Conservation (phyloP, 2,113 vertebrate species). For the Phrynosoma blainvillii region DNA sequence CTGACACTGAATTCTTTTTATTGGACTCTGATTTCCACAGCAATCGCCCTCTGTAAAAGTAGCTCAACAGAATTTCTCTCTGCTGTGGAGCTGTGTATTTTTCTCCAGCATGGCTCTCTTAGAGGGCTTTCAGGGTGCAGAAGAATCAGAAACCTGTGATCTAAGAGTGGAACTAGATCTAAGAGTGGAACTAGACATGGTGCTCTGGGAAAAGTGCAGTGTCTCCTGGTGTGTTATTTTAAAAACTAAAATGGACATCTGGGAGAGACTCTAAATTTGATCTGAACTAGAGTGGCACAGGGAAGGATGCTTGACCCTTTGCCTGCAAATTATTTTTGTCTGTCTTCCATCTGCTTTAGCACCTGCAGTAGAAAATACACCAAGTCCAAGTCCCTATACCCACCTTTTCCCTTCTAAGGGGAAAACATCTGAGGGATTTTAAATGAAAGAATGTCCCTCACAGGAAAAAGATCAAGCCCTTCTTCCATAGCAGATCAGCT, state of each 20-base stretch:
- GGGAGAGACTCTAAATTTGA: no score
- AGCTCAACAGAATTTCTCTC: not conserved
- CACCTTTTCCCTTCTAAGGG: no score
- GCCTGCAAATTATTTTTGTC: not conserved
- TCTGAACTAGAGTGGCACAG: not conserved
- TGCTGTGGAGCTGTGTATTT: not conserved
- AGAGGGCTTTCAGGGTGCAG: not conserved
- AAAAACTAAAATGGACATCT: not conserved
- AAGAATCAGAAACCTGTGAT: not conserved
- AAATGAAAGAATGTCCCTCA: not conserved
- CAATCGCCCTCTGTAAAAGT: constrained; percentile 28
- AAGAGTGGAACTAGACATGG: not conserved
- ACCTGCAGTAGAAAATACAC: not conserved
- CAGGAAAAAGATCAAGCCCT: not conserved
- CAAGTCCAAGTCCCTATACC: no score
- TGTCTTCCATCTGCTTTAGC: not conserved
- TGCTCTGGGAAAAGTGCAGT: not conserved
- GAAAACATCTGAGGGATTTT: not conserved
- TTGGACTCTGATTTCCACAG: constrained; percentile 32
- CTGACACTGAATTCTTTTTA: constrained; percentile 40
- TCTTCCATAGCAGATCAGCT: not conserved
- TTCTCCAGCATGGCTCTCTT: not conserved
- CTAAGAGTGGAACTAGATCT: not conserved
- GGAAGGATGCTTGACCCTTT: not conserved
- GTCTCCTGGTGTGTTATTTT: not conserved